Conservation (phyloP, 2,113 vertebrate genomes). For the Cololabis saira region DNA sequence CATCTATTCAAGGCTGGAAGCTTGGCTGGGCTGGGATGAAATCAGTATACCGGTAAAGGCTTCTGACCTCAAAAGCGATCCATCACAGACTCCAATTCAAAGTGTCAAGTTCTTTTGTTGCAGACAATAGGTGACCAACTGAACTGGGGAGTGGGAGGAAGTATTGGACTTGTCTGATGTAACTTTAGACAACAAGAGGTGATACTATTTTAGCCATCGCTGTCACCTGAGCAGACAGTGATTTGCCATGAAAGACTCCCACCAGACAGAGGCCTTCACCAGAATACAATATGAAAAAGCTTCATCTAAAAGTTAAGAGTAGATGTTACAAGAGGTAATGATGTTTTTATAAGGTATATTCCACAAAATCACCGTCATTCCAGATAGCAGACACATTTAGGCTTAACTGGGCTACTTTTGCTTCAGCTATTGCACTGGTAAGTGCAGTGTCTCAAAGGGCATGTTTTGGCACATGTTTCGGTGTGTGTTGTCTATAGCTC, state of each 20-base stretch:
- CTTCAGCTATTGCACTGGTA: too few species aligned
- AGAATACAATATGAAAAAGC: conserved; percentile 12
- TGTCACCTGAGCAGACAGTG: conserved; percentile 63
- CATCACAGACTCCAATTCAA: conserved; percentile 79
- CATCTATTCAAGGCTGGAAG: conserved; percentile 64
- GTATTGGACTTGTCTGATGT: conserved; percentile 80
- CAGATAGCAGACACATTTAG: too few species aligned
- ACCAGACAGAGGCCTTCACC: conserved; percentile 45
- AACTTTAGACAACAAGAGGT: conserved; percentile 74
- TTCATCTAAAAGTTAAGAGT: conserved; percentile 13
- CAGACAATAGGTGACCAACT: conserved; percentile 72
- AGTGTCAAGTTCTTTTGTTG: conserved; percentile 77
- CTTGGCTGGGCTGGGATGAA: conserved; percentile 67
- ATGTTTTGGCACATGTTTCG: too few species aligned
- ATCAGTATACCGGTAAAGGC: conserved; percentile 74
- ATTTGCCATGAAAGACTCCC: conserved; percentile 64
- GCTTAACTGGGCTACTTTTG: too few species aligned
- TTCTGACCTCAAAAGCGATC: conserved; percentile 80
- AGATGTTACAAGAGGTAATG: not conserved
- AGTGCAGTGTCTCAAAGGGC: too few species aligned
- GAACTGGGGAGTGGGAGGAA: conserved; percentile 80
- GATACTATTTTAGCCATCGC: conserved; percentile 71
- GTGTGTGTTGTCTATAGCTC: too few species aligned
- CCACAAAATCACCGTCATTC: too few species aligned
- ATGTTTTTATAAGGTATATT: too few species aligned